Evolutionary conservation across 2,888 invertebrate genomes (phyloP), one percentile per base, ranked within the genome.

Genomic region (Saturnia japonica): DNA sequence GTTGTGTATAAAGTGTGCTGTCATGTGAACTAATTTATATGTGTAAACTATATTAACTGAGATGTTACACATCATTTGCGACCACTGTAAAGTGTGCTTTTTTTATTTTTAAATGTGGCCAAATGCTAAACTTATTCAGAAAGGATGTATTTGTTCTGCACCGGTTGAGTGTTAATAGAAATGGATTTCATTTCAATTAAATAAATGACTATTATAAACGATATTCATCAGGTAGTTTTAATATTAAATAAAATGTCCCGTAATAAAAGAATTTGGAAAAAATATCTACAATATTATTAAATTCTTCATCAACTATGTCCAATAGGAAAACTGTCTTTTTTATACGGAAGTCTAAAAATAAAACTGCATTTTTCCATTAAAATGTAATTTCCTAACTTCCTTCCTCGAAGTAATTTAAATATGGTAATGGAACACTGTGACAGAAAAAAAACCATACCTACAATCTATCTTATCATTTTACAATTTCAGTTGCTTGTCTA

Each of bases 341-440:
- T 64, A 8, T 62, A 12, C 16, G 42, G 34, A n/a, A n/a, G 22
- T 69, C 22, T 34, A 9, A 28, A 40, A 64, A 69, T 64, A 28
- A 43, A 69, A 64, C 25, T 47, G 40, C 69, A 51, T 64, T 69
- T 69, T 66, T 51, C 64, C 47, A 69, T 69, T 69, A 66, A 51
- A 51, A 47, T 66, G 51, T 69, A 69, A 69, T 66, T 64, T 69
- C 64, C 51, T 47, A 51, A 51, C 69, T 47, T 51, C 64, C 43
- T 51, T 51, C 66, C 57, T 40, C 40, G 42, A 66, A 51, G 47
- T 64, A 64, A 69, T 69, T 69, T 69, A 69, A 40, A 69, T 69
- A 51, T 47, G 40, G 47, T 14, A 51, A n/a, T 40, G 34, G 64
- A 51, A 40, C 42, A 51, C 40, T 40, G 19, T 66, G 51, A 34